Conservation (phyloP, 2,797 vertebrate species). For the Chelidonichthys spinosus region DNA sequence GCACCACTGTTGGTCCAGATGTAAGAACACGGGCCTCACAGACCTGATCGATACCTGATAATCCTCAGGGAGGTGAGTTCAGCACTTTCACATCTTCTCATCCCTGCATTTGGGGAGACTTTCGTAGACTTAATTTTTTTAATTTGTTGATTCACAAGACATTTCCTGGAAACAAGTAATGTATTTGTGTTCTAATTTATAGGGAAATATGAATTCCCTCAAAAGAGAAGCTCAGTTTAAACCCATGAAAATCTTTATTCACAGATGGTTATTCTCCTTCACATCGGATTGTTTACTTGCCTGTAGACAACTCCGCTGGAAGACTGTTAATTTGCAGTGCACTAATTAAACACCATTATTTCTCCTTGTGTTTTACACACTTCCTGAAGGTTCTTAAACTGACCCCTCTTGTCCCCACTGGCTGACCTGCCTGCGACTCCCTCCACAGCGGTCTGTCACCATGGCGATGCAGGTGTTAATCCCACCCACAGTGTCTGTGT, state of each 20-base stretch:
- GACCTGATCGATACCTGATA: background rate
- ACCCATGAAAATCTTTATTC: background rate
- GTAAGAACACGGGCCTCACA: slow-evolving; percentile 30
- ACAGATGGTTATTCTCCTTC: background rate
- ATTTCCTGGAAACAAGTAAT: background rate
- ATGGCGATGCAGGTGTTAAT: slow-evolving; percentile 51
- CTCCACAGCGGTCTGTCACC: slow-evolving; percentile 43
- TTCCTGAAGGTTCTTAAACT: background rate
- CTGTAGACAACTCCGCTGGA: background rate
- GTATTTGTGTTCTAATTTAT: background rate
- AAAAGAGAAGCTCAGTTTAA: background rate
- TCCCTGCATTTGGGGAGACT: background rate
- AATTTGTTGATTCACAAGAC: background rate
- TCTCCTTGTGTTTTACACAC: background rate
- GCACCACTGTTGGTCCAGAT: slow-evolving; percentile 22
- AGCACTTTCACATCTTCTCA: background rate
- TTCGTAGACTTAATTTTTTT: background rate
- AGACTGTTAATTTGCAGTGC: background rate
- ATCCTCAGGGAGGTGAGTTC: slow-evolving; percentile 34
- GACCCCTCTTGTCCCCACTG: slow-evolving; percentile 2
- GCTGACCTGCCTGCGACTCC: slow-evolving; percentile 15
- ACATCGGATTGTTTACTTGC: background rate
- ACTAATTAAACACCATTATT: background rate
- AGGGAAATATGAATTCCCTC: background rate
- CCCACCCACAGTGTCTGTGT: slow-evolving; percentile 21